A percentile compares a stretch with the other conserved stretches of the same genome.
Conservation (phyloP, 2,797 vertebrate genomes). For the Notamacropus eugenii region DNA sequence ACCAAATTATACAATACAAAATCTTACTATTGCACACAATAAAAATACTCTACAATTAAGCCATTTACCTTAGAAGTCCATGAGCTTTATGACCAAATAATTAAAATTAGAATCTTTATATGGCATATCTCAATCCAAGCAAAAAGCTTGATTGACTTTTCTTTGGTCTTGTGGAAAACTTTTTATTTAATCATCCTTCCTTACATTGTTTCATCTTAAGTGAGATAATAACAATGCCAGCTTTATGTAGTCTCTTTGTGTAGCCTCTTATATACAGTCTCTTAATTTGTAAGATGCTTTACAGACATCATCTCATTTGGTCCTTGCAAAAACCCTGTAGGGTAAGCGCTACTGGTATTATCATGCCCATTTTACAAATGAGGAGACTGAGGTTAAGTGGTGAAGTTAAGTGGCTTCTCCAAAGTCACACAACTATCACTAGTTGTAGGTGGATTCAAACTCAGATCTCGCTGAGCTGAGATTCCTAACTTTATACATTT, state of each 20-base stretch:
- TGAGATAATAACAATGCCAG: neutral
- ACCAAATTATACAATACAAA: constrained; percentile 69
- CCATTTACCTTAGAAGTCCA: constrained; percentile 54
- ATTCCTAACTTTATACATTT: neutral
- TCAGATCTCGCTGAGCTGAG: neutral
- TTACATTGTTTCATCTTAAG: neutral
- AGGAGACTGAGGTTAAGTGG: neutral
- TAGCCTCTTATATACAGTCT: neutral
- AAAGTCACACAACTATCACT: neutral
- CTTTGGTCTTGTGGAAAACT: constrained; percentile 29
- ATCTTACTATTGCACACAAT: constrained; percentile 52
- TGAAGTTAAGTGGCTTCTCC: neutral
- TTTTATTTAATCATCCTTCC: neutral
- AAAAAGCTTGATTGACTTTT: constrained; percentile 5
- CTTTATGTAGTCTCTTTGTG: neutral
- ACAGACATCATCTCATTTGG: neutral
- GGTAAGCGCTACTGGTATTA: neutral
- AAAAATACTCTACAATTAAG: constrained; percentile 71
- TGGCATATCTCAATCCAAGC: neutral
- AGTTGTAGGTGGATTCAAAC: neutral
- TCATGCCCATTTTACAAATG: neutral
- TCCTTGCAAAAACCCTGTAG: neutral
- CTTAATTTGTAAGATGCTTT: neutral
- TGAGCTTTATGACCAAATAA: constrained; percentile 55
- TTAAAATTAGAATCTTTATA: constrained; percentile 40